These are phyloP conservation scores for Bellardia bayeri DNA, from an alignment of 2,888 invertebrate species.

Conservation along the genomic window DNA sequence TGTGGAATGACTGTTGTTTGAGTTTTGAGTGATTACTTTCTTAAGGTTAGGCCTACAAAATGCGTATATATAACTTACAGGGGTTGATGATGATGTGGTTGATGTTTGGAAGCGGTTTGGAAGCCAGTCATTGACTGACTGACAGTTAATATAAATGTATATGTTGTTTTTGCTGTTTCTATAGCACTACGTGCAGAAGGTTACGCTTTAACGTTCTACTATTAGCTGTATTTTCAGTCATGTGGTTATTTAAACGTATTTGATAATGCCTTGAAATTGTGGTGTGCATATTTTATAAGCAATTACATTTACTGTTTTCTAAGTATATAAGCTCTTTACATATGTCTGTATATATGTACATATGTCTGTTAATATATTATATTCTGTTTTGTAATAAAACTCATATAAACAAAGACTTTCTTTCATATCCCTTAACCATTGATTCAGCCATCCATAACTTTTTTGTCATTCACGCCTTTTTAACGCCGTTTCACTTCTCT, in stretches of 20 bases:
- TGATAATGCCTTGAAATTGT: slow-evolving; percentile 72
- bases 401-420: slow-evolving; percentile 16
- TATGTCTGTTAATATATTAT: background rate
- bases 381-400: background rate
- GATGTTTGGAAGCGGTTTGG: slow-evolving; percentile 22
- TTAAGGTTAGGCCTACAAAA: slow-evolving; percentile 57
- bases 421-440: background rate
- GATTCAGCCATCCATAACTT: slow-evolving; percentile 19
- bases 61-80: background rate
- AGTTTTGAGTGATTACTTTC: slow-evolving; percentile 71
- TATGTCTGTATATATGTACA: background rate
- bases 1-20: slow-evolving; percentile 58
- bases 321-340: background rate
- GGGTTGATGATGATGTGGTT: slow-evolving; percentile 13
- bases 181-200: background rate
- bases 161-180: background rate
- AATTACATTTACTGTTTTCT: slow-evolving; percentile 78
- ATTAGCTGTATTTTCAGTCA: slow-evolving; percentile 42
- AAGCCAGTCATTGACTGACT: slow-evolving; percentile 59
- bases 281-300: slow-evolving; percentile 82
- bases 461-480: slow-evolving; percentile 42
- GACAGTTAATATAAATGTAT: slow-evolving; percentile 65
- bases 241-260: slow-evolving; percentile 67
- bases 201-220: slow-evolving; percentile 36
- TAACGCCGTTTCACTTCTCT: slow-evolving; percentile 41